A percentile compares a stretch with the other conserved stretches of the same genome.
Conservation (phyloP, 2,113 vertebrate genomes). For the Hylia prasina region DNA sequence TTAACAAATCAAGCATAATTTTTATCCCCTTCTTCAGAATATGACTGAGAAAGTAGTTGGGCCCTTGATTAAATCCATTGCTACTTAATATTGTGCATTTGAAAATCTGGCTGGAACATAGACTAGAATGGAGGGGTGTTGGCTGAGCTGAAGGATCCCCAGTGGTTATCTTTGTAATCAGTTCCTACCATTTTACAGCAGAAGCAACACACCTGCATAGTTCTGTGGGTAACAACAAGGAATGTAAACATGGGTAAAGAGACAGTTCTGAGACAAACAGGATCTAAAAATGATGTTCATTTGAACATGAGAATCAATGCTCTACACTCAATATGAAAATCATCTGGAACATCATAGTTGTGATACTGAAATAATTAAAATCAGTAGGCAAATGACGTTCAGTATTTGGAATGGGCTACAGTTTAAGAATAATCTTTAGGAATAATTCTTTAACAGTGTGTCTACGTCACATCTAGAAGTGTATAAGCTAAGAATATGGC, state of each 20-base stretch:
- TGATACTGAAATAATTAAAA: neutral
- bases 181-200: neutral
- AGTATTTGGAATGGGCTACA: neutral
- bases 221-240: neutral
- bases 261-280: neutral
- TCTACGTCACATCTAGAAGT: neutral
- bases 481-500: neutral
- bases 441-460: neutral
- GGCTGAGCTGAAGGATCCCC: neutral
- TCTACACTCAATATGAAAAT: neutral
- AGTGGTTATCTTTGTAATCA: neutral
- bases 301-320: neutral
- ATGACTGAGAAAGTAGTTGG: neutral
- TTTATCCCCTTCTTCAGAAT: neutral
- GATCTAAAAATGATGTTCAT: neutral
- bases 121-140: neutral
- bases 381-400: neutral
- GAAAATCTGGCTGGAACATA: neutral
- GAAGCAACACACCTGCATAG: neutral
- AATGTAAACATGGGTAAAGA: neutral
- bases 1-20: neutral
- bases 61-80: neutral
- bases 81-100: neutral
- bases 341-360: neutral
- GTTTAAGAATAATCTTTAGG: neutral